These are phyloP conservation scores for Chiloscyllium plagiosum DNA, from an alignment of 2,113 vertebrate genomes.

Conservation along the genomic window DNA sequence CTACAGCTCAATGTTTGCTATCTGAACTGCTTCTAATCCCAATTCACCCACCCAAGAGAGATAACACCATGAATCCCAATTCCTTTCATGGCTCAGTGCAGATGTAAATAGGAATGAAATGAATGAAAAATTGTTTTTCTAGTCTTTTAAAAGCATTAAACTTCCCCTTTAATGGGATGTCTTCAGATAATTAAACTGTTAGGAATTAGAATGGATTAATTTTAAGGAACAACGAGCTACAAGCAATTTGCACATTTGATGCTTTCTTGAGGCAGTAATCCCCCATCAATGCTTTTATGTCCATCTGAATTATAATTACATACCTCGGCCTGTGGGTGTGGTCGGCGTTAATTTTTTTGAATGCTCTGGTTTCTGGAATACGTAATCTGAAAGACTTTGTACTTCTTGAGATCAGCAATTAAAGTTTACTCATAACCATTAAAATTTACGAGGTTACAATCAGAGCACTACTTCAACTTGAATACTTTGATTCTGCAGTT, in stretches of 20 bases:
- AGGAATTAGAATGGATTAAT: neutral
- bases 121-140: neutral
- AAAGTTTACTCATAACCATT: neutral
- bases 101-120: neutral
- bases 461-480: neutral
- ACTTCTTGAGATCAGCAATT: constrained; percentile 14
- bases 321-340: neutral
- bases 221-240: neutral
- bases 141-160: neutral
- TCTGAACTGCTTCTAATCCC: neutral
- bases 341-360: neutral
- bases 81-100: neutral
- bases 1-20: neutral
- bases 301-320: neutral
- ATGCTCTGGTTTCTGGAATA: neutral
- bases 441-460: neutral
- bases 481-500: neutral
- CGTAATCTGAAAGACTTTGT: neutral
- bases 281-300: neutral
- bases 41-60: neutral
- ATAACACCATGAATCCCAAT: neutral
- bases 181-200: constrained; percentile 2
- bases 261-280: neutral
- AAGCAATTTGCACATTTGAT: constrained; percentile 1
- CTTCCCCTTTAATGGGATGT: neutral